Evolutionary conservation across 1,140 invertebrate species (phyloP).

Genomic region (Prorops nasuta): DNA sequence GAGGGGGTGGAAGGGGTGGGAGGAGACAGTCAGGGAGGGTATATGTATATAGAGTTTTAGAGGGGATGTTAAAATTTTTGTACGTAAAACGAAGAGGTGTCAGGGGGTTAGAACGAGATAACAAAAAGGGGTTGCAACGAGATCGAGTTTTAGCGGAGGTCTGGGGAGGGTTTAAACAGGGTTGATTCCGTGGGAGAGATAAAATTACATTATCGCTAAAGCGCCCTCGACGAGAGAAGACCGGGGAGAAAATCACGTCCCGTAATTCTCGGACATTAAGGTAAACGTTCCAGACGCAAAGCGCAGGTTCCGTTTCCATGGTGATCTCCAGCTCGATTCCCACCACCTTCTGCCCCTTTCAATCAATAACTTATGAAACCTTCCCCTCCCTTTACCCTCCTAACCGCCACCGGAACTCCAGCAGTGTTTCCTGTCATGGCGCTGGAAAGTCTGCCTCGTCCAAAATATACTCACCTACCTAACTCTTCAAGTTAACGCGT

Average conservation of each 20-base stretch:
- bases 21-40: neutral
- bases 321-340: slow-evolving; percentile 31
- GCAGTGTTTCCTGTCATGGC: too few species aligned
- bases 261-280: slow-evolving; percentile 56
- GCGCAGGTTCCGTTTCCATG: slow-evolving; percentile 52
- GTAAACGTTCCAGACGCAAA: slow-evolving; percentile 49
- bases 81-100: neutral
- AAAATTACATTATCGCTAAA: slow-evolving; percentile 52
- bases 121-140: slow-evolving; percentile 10
- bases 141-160: slow-evolving; percentile 26
- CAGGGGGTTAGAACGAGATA: neutral
- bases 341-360: slow-evolving; percentile 40
- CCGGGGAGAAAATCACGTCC: slow-evolving; percentile 48
- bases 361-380: slow-evolving; percentile 57
- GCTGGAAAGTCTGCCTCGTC: too few species aligned
- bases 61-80: too few species aligned
- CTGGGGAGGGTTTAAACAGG: too few species aligned
- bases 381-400: slow-evolving; percentile 32
- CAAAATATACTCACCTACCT: too few species aligned
- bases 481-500: too few species aligned
- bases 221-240: slow-evolving; percentile 32
- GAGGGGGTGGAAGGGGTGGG: neutral
- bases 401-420: too few species aligned
- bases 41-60: too few species aligned
- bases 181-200: slow-evolving; percentile 32